A percentile compares a stretch with the other conserved stretches of the same genome.
These are phyloP conservation scores for Setipinna tenuifilis DNA, from an alignment of 2,797 vertebrate genomes.

Conservation along the genomic window DNA sequence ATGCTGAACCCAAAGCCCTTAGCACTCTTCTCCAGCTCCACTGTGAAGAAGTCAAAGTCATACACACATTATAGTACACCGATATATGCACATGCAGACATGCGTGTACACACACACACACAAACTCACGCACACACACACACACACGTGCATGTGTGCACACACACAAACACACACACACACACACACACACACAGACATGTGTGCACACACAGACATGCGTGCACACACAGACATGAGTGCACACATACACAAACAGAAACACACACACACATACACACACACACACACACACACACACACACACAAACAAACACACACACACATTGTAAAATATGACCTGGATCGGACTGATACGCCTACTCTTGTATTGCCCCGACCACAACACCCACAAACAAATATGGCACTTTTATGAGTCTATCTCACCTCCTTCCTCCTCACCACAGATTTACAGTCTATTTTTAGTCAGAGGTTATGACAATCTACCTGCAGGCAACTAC, in stretches of 20 bases:
- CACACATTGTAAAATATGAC: not conserved
- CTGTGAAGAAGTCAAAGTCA: slow-evolving; percentile 98
- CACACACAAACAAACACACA: not conserved
- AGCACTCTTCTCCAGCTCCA: slow-evolving; percentile 95
- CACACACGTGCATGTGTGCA: not conserved
- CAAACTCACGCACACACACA: not conserved
- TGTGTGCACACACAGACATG: not conserved
- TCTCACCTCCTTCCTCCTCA: not conserved
- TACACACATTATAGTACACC: not conserved
- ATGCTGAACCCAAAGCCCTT: slow-evolving; percentile 99
- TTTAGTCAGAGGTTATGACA: slow-evolving; percentile 73
- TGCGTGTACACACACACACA: not conserved
- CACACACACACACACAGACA: slow-evolving; percentile 4
- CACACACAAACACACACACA: too few species aligned
- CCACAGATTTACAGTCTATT: slow-evolving; percentile 53
- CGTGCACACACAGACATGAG: slow-evolving; percentile 16
- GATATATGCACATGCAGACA: not conserved
- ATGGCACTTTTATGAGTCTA: slow-evolving; percentile 18
- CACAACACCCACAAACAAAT: slow-evolving; percentile 14
- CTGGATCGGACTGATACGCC: not conserved
- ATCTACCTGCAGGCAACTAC: not conserved
- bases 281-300: too few species aligned
- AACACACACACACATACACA: not conserved
- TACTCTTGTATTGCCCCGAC: not conserved
- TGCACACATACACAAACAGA: not conserved